A percentile compares a stretch with the other conserved stretches of the same genome.
Conservation (phyloP, 2,888 invertebrate species). For the Cotesia congregata region DNA sequence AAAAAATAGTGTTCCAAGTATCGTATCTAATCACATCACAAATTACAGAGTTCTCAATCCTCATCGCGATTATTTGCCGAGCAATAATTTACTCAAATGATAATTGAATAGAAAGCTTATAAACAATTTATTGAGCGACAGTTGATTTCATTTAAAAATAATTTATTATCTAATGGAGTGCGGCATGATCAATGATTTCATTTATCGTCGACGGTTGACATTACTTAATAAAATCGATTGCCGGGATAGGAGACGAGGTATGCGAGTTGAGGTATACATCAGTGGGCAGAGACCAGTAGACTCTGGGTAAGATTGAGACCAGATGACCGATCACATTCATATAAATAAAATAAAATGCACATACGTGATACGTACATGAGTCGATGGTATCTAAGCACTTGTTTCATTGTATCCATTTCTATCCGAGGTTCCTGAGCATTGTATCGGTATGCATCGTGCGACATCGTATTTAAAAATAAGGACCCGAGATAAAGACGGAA, state of each 20-base stretch:
- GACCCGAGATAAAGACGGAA: constrained; percentile 16
- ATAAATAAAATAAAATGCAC: neutral
- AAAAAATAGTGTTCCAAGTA: neutral
- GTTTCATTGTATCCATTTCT: constrained; percentile 39
- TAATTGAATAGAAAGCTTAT: neutral
- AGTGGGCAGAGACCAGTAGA: neutral
- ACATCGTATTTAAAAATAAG: constrained; percentile 38
- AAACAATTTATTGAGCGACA: neutral
- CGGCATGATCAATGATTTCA: constrained; percentile 2
- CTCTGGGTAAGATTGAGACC: neutral
- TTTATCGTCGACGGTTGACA: constrained; percentile 7
- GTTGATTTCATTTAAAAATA: neutral
- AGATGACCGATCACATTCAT: neutral
- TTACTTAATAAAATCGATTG: constrained; percentile 18
- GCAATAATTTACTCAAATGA: too few species aligned
- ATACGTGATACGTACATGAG: constrained; percentile 26
- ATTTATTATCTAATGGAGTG: neutral
- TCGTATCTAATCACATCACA: neutral
- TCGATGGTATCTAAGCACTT: constrained; percentile 38
- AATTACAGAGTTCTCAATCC: neutral
- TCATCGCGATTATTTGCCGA: neutral
- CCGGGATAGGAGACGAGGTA: constrained; percentile 8
- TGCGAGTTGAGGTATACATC: constrained; percentile 17
- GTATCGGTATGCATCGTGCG: constrained; percentile 48
- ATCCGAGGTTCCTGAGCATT: constrained; percentile 31